Conservation (phyloP, 1,140 invertebrate species). For the Drosophila willistoni region DNA sequence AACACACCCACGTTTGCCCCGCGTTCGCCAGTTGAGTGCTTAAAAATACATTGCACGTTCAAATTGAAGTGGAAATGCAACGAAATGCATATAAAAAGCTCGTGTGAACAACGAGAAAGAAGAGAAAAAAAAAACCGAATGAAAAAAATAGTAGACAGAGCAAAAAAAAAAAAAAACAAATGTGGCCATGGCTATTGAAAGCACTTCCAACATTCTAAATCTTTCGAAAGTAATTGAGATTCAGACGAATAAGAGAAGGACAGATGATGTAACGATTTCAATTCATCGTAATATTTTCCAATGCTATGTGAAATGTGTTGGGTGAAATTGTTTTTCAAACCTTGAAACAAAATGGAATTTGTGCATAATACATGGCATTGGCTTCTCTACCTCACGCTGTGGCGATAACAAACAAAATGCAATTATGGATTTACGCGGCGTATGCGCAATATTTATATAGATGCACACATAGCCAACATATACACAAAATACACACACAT, state of each 20-base stretch:
- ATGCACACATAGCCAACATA: background rate
- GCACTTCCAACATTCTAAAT: background rate
- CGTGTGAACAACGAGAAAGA: slow-evolving; percentile 12
- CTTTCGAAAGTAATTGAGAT: slow-evolving; percentile 2
- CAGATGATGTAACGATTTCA: too few relatives aligned
- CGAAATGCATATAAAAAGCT: slow-evolving; percentile 64
- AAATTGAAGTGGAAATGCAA: slow-evolving; percentile 76
- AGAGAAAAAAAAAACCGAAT: background rate
- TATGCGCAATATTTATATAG: slow-evolving; percentile 67
- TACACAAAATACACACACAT: background rate
- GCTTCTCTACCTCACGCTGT: background rate
- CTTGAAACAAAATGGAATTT: background rate
- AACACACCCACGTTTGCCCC: background rate
- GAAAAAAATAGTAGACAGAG: slow-evolving; percentile 26
- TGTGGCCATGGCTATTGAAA: background rate
- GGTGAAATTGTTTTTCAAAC: slow-evolving; percentile 4
- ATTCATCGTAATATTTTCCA: too few relatives aligned
- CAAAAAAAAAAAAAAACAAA: background rate
- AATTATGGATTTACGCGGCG: slow-evolving; percentile 73
- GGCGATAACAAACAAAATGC: slow-evolving; percentile 70
- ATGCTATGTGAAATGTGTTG: background rate
- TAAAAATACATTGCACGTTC: slow-evolving; percentile 79
- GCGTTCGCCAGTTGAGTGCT: slow-evolving; percentile 41
- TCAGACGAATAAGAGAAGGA: background rate
- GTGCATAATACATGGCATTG: background rate